Percentiles rank a stretch among this genome's conserved stretches.
These are phyloP conservation scores for Cyaniris semiargus DNA, from an alignment of 2,888 invertebrate species.

Conservation along the genomic window DNA sequence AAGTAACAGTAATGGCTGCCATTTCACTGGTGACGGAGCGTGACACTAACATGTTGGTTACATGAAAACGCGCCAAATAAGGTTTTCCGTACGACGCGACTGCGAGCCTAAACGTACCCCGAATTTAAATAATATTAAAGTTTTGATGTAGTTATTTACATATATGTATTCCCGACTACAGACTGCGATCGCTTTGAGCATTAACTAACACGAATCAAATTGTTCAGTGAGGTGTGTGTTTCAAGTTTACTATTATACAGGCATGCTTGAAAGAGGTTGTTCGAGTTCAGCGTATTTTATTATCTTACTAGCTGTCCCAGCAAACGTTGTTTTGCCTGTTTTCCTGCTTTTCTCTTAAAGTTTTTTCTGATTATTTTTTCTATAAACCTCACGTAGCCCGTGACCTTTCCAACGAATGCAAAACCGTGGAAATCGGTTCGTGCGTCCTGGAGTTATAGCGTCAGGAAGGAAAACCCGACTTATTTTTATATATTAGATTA, in stretches of 20 bases:
- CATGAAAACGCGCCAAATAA: conserved; percentile 49
- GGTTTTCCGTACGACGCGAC: conserved; percentile 34
- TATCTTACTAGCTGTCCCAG: no score
- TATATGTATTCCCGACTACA: conserved; percentile 6
- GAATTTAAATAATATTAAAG: conserved; percentile 18
- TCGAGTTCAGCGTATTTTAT: background rate
- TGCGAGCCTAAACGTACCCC: conserved; percentile 28
- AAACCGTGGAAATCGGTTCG: no score
- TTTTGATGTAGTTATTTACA: conserved; percentile 29
- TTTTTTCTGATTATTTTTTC: no score
- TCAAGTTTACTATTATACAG: background rate
- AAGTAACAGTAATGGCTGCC: conserved; percentile 48
- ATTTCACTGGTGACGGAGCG: conserved; percentile 46
- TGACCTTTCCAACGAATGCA: no score
- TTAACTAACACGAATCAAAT: background rate
- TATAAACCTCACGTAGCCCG: no score
- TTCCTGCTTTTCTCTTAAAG: no score
- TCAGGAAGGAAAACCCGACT: no score
- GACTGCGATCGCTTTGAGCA: background rate
- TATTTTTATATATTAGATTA: no score
- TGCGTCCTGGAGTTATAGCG: no score
- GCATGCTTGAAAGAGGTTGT: background rate
- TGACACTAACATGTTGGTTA: conserved; percentile 55
- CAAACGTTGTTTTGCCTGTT: no score
- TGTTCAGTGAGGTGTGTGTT: background rate